Evolutionary conservation across 2,797 vertebrate genomes (phyloP).

Genomic region (Phoxinus dragarum): DNA sequence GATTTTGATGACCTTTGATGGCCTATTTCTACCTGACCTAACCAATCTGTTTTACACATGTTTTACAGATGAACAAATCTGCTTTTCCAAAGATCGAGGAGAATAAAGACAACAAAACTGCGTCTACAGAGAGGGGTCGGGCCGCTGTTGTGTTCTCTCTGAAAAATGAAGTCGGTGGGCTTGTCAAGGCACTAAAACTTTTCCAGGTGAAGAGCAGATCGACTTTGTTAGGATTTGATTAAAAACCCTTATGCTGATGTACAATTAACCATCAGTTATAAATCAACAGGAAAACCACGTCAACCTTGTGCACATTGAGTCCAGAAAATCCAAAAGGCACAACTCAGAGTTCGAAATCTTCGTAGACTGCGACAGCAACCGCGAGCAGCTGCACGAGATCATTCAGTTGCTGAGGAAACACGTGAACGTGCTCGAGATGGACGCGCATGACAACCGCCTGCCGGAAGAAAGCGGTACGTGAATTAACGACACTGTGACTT

Average conservation of each 20-base stretch:
- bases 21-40: neutral
- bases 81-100: constrained; percentile 90
- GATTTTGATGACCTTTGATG: neutral
- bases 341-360: constrained; percentile 98
- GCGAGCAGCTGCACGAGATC: constrained; percentile 92
- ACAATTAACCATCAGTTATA: neutral
- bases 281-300: constrained; percentile 92
- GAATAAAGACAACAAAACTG: constrained; percentile 90
- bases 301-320: constrained; percentile 96
- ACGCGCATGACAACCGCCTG: constrained; percentile 81
- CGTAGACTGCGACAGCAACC: constrained; percentile 94
- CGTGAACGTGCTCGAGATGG: constrained; percentile 86
- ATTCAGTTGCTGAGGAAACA: constrained; percentile 91
- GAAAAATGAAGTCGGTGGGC: constrained; percentile 96
- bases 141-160: constrained; percentile 93
- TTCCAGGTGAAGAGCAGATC: constrained; percentile 84
- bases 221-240: neutral
- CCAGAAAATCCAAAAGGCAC: constrained; percentile 91
- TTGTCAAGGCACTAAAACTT: constrained; percentile 94
- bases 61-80: constrained; percentile 85
- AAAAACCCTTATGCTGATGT: neutral
- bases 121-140: constrained; percentile 80
- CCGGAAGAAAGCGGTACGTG: constrained; percentile 71
- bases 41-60: neutral
- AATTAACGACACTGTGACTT: neutral